Percentiles rank a stretch among this genome's conserved stretches.
Evolutionary conservation across 2,888 invertebrate genomes (phyloP).

Genomic region (Bellardia bayeri): DNA sequence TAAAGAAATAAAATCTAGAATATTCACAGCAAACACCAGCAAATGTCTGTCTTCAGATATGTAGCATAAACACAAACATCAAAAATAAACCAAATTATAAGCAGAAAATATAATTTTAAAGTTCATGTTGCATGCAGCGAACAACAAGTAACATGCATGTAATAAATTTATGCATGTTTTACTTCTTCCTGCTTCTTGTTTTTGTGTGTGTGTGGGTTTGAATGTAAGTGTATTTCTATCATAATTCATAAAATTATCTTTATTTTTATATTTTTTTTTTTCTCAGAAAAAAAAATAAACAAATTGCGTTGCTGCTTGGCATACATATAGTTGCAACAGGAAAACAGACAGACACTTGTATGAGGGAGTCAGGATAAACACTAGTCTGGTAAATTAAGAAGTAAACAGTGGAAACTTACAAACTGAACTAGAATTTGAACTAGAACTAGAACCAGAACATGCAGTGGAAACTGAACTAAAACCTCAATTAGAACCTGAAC

Average conservation of each 20-base stretch:
- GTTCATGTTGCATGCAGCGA: slow-evolving; percentile 2
- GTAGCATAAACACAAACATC: not conserved
- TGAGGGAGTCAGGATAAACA: not conserved
- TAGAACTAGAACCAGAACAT: no score
- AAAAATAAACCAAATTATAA: not conserved
- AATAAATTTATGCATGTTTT: slow-evolving; percentile 18
- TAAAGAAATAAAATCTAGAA: not conserved
- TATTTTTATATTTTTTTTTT: not conserved
- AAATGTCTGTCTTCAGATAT: not conserved
- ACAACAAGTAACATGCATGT: slow-evolving; percentile 22
- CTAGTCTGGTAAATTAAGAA: no score
- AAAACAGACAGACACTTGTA: slow-evolving; percentile 2
- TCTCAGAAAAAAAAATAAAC: slow-evolving; percentile 8
- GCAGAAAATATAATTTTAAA: slow-evolving; percentile 4
- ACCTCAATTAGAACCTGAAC: no score
- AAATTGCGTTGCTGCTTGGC: slow-evolving; percentile 52
- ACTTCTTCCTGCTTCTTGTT: not conserved
- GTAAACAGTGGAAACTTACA: no score
- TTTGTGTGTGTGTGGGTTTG: not conserved
- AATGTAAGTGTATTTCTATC: slow-evolving; percentile 7
- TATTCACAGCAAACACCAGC: not conserved
- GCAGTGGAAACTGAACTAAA: no score
- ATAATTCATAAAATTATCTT: slow-evolving; percentile 64
- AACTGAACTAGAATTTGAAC: no score
- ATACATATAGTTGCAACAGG: slow-evolving; percentile 14